Conservation (phyloP, 2,888 invertebrate genomes). For the Plutella xylostella region DNA sequence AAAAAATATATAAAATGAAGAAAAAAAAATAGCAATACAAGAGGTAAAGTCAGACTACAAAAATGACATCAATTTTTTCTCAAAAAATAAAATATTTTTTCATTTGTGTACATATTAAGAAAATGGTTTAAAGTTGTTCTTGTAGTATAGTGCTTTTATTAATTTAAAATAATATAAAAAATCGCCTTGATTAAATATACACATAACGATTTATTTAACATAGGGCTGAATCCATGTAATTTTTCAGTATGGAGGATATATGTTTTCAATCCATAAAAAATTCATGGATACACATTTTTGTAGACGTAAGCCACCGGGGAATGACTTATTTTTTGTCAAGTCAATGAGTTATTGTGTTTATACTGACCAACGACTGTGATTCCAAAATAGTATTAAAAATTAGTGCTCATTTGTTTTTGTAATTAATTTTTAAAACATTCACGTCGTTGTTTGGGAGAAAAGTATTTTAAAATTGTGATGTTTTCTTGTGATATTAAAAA, state of each 20-base stretch:
- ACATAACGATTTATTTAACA: constrained; percentile 19
- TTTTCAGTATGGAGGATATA: constrained; percentile 44
- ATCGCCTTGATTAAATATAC: constrained; percentile 28
- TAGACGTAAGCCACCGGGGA: constrained; percentile 12
- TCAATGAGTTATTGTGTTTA: constrained; percentile 9
- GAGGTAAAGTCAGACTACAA: constrained; percentile 14
- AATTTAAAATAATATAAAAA: constrained; percentile 32
- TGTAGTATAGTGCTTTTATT: constrained; percentile 31
- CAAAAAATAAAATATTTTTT: constrained; percentile 9
- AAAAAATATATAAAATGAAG: constrained; percentile 18
- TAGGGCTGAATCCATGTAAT: constrained; percentile 36
- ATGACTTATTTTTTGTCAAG: constrained; percentile 18
- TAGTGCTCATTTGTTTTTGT: constrained; percentile 18
- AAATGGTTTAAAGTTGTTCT: constrained; percentile 26
- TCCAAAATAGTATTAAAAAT: not conserved
- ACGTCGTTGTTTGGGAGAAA: not conserved
- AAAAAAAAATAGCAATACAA: constrained; percentile 20
- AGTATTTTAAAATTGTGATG: not conserved
- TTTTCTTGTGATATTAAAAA: constrained; percentile 13
- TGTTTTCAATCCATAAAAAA: constrained; percentile 48
- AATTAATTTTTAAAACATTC: constrained; percentile 10
- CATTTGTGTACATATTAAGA: constrained; percentile 52
- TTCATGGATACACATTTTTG: constrained; percentile 25
- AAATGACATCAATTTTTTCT: constrained; percentile 20
- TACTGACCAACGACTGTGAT: constrained; percentile 6